Evolutionary conservation across 2,113 vertebrate genomes (phyloP).

Genomic region (Chionomys nivalis): DNA sequence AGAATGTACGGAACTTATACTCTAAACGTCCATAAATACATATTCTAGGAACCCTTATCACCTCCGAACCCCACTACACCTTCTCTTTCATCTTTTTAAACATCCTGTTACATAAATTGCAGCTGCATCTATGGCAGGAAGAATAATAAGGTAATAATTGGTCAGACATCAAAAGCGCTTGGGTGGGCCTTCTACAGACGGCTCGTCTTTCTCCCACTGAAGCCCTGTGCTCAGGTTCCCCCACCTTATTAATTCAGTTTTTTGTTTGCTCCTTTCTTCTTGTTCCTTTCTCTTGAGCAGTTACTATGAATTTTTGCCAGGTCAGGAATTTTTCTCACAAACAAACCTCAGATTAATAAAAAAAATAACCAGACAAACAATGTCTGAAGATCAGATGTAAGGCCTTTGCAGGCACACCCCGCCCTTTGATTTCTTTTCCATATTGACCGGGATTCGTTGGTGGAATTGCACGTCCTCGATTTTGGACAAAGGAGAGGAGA

Average conservation of each 20-base stretch:
- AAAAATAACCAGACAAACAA: conserved; percentile 55
- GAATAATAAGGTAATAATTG: conserved; percentile 74
- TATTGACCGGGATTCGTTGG: conserved; percentile 15
- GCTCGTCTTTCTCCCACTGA: conserved; percentile 60
- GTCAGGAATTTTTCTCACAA: conserved; percentile 65
- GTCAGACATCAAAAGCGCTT: conserved; percentile 76
- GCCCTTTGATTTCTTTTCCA: conserved; percentile 63
- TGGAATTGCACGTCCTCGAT: conserved; percentile 37
- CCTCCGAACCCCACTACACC: conserved; percentile 40
- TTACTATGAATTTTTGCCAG: conserved; percentile 70
- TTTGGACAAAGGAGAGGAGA: conserved; percentile 14
- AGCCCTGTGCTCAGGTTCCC: conserved; percentile 10
- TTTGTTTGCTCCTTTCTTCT: conserved; percentile 49
- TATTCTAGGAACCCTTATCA: conserved; percentile 74
- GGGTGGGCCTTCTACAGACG: conserved; percentile 55
- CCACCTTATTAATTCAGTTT: conserved; percentile 20
- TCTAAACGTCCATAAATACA: conserved; percentile 76
- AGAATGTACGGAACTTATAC: conserved; percentile 77
- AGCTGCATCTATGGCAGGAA: conserved; percentile 76
- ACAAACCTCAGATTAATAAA: conserved; percentile 1
- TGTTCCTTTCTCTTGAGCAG: conserved; percentile 37
- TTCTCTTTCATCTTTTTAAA: conserved; percentile 82
- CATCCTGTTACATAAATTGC: conserved; percentile 77
- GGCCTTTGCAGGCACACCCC: not conserved
- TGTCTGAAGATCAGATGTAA: conserved; percentile 44